Percentiles rank a stretch among this genome's conserved stretches.
Evolutionary conservation across 2,888 invertebrate genomes (phyloP).

Genomic region (Metallyticus violacea): DNA sequence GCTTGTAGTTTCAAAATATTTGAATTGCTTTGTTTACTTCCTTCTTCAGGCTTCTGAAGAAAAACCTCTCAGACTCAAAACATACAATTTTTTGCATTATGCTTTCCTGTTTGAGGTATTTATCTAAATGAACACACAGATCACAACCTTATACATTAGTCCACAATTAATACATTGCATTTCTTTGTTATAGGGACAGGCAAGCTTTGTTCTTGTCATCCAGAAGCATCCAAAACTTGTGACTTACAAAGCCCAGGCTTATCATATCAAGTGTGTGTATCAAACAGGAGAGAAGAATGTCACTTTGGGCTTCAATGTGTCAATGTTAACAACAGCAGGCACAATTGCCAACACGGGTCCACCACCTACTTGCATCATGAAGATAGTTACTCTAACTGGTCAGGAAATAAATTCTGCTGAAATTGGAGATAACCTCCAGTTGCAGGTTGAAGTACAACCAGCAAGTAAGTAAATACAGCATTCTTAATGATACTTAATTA

Average conservation of each 20-base stretch:
- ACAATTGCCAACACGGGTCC: conserved; percentile 94
- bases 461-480: conserved; percentile 52
- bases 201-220: conserved; percentile 89
- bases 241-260: conserved; percentile 92
- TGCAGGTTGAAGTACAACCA: conserved; percentile 82
- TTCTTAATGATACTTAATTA: too few species aligned
- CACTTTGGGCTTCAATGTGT: conserved; percentile 89
- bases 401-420: conserved; percentile 88
- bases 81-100: too few species aligned
- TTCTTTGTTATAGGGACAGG: conserved; percentile 66
- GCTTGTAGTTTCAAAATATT: too few species aligned
- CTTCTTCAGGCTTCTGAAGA: too few species aligned
- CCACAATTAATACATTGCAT: too few species aligned
- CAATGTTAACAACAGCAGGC: conserved; percentile 92
- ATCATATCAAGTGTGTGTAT: conserved; percentile 93
- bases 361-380: conserved; percentile 89
- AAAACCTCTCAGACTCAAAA: too few species aligned
- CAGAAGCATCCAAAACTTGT: conserved; percentile 95
- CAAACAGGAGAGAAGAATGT: conserved; percentile 92
- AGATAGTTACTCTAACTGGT: conserved; percentile 81
- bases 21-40: too few species aligned
- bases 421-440: conserved; percentile 84
- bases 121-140: too few species aligned
- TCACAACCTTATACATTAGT: too few species aligned
- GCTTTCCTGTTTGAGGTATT: too few species aligned